Percentiles rank a stretch among this genome's conserved stretches.
Evolutionary conservation across 2,888 invertebrate genomes (phyloP).

Genomic region (Auanema freiburgensis): DNA sequence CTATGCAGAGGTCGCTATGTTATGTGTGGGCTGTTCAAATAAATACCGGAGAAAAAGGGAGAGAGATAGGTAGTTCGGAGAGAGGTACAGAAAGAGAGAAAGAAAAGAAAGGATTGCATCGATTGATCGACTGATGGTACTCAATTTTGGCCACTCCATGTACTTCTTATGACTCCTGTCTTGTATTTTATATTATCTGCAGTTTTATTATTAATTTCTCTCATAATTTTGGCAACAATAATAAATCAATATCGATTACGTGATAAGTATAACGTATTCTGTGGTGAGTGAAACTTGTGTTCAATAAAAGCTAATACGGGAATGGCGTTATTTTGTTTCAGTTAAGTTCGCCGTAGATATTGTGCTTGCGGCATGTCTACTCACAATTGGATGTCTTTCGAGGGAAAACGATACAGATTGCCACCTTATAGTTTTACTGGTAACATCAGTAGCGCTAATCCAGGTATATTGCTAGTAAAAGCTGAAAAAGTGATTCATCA

Average conservation of each 20-base stretch:
- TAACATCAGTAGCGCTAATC: constrained; percentile 35
- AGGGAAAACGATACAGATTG: constrained; percentile 29
- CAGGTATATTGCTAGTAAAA: constrained; percentile 25
- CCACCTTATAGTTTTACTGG: constrained; percentile 33
- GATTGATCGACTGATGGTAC: constrained; percentile 4
- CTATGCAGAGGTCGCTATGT: too few relatives aligned
- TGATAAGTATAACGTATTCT: constrained; percentile 38
- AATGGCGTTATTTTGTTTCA: constrained; percentile 15
- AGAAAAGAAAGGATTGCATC: too few relatives aligned
- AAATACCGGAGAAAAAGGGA: too few relatives aligned
- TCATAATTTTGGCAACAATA: constrained; percentile 25
- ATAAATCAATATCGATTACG: constrained; percentile 23
- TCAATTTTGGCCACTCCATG: constrained; percentile 14
- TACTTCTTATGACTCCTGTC: constrained; percentile 17
- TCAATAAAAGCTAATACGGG: neutral
- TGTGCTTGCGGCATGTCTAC: constrained; percentile 28
- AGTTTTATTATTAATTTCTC: constrained; percentile 26
- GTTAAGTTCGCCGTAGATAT: constrained; percentile 44
- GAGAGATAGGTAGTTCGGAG: too few relatives aligned
- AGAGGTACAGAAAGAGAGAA: too few relatives aligned
- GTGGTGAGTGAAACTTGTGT: constrained; percentile 20
- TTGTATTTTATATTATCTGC: constrained; percentile 30
- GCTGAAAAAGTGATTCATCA: constrained; percentile 10
- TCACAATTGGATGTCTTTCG: constrained; percentile 29
- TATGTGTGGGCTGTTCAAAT: too few relatives aligned